These are phyloP conservation scores for Catharus bicknelli DNA, from an alignment of 2,113 vertebrate genomes.

Conservation along the genomic window DNA sequence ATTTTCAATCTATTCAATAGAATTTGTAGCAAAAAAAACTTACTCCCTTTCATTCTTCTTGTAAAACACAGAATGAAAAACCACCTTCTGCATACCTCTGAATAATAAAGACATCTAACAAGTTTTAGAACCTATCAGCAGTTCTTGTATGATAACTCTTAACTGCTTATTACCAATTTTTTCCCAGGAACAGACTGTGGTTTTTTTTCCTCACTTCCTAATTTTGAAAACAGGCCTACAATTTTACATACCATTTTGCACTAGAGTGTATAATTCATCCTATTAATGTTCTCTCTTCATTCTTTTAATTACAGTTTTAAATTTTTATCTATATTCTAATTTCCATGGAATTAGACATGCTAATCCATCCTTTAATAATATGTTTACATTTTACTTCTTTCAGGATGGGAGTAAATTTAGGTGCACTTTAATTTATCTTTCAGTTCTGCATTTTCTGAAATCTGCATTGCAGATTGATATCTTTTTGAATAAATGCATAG, in stretches of 20 bases:
- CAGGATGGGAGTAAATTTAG: not conserved
- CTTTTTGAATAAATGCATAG: not conserved
- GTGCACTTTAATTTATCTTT: not conserved
- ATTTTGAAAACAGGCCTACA: not conserved
- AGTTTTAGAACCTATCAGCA: not conserved
- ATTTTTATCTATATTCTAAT: slow-evolving; percentile 28
- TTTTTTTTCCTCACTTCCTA: not conserved
- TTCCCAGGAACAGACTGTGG: not conserved
- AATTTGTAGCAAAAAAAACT: slow-evolving; percentile 3
- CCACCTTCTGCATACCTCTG: not conserved
- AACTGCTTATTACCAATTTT: not conserved
- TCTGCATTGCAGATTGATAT: not conserved
- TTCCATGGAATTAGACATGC: slow-evolving; percentile 30
- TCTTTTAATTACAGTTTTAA: slow-evolving; percentile 26
- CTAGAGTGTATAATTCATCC: not conserved
- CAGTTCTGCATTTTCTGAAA: not conserved
- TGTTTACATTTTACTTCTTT: slow-evolving; percentile 32
- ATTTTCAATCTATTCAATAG: not conserved
- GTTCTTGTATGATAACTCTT: not conserved
- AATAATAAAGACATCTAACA: not conserved
- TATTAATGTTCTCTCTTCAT: not conserved
- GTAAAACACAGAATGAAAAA: not conserved
- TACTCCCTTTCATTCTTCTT: not conserved
- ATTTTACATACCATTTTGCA: not conserved
- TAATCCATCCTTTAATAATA: slow-evolving; percentile 26